Percentiles rank a stretch among this genome's conserved stretches.
These are phyloP conservation scores for Hymenopus coronatus DNA, from an alignment of 2,888 invertebrate species.

Conservation along the genomic window DNA sequence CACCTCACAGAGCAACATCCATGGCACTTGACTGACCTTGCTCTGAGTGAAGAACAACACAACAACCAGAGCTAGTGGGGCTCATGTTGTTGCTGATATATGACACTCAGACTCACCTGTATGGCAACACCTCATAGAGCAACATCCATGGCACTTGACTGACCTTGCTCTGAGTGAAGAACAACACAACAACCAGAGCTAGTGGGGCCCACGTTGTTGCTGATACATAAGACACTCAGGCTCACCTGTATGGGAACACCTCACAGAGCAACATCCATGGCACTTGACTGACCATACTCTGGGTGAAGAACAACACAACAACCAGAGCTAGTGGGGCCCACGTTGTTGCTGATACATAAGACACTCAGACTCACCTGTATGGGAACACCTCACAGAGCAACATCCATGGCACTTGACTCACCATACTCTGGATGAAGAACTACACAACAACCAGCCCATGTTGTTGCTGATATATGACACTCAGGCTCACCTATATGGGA, in stretches of 20 bases:
- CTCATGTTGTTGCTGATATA: constrained; percentile 5
- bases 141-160: constrained; percentile 52
- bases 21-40: constrained; percentile 50
- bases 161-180: constrained; percentile 46
- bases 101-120: constrained; percentile 40
- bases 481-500: constrained; percentile 41
- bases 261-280: constrained; percentile 59
- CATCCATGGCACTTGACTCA: constrained; percentile 54
- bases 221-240: too few species aligned
- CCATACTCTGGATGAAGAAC: constrained; percentile 38
- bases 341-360: too few species aligned
- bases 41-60: constrained; percentile 47
- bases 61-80: constrained; percentile 49
- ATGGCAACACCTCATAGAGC: constrained; percentile 52
- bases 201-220: constrained; percentile 41
- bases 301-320: too few species aligned
- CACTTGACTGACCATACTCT: constrained; percentile 46
- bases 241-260: constrained; percentile 42
- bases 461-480: too few species aligned
- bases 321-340: too few species aligned
- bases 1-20: constrained; percentile 53
- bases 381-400: constrained; percentile 53
- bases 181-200: constrained; percentile 47
- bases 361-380: not conserved
- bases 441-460: too few species aligned